These are phyloP conservation scores for Lathronympha strigana DNA, from an alignment of 2,888 invertebrate genomes.

Conservation along the genomic window DNA sequence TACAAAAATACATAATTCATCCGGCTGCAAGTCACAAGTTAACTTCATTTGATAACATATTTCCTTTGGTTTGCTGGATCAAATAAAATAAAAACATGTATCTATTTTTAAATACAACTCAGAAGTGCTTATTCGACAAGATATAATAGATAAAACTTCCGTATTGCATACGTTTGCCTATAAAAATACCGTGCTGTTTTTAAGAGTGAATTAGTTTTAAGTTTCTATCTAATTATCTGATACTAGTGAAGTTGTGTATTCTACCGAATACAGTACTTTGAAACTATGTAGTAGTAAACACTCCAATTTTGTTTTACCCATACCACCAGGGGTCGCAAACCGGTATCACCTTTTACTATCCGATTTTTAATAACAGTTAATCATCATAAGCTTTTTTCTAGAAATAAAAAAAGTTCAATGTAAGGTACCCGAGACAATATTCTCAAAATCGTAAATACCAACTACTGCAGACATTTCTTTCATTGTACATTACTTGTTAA, in stretches of 20 bases:
- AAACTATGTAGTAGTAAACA: not conserved
- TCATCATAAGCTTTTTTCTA: too few relatives aligned
- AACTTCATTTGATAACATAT: not conserved
- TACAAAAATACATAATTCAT: constrained; percentile 11
- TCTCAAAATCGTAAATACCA: too few relatives aligned
- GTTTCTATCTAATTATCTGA: constrained; percentile 28
- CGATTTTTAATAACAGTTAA: too few relatives aligned
- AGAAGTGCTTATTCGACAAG: not conserved
- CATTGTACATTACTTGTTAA: too few relatives aligned
- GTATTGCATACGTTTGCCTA: constrained; percentile 24
- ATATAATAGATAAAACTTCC: constrained; percentile 10
- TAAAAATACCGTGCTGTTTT: constrained; percentile 37
- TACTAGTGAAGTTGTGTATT: constrained; percentile 2
- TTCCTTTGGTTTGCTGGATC: not conserved
- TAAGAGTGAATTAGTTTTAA: constrained; percentile 13
- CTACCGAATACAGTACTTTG: not conserved
- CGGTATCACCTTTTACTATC: too few relatives aligned
- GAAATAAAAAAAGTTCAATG: too few relatives aligned
- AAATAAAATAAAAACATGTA: not conserved
- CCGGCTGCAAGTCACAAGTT: not conserved
- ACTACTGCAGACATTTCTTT: too few relatives aligned
- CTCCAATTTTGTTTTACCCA: not conserved
- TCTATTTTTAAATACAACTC: not conserved
- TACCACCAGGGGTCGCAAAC: too few relatives aligned
- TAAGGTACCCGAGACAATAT: too few relatives aligned